A percentile compares a stretch with the other conserved stretches of the same genome.
These are phyloP conservation scores for Euphonia xanthogaster DNA, from an alignment of 2,797 vertebrate species.

Conservation along the genomic window DNA sequence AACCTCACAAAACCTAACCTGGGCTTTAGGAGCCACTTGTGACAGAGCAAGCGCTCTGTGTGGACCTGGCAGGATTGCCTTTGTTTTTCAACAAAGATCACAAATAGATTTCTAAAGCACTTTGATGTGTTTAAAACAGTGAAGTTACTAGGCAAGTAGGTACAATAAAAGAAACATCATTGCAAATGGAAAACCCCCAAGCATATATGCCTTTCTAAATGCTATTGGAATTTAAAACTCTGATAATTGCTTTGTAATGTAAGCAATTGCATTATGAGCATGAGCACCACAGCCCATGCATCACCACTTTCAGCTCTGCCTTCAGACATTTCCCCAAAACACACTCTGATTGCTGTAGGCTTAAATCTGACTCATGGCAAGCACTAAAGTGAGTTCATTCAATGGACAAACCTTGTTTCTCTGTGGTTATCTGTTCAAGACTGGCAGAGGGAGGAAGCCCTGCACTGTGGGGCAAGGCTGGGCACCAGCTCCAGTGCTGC, in stretches of 20 bases:
- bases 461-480: accelerated
- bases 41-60: accelerated
- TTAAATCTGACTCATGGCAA: background rate
- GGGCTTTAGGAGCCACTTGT: background rate
- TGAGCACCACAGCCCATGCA: background rate
- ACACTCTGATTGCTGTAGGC: background rate
- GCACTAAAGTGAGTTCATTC: background rate
- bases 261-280: slow-evolving; percentile 14
- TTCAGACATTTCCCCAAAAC: background rate
- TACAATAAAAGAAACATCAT: slow-evolving; percentile 42
- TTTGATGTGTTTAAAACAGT: background rate
- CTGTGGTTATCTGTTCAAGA: background rate
- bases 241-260: slow-evolving; percentile 47
- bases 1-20: background rate
- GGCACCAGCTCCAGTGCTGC: accelerated
- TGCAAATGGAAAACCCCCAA: background rate
- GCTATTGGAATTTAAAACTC: slow-evolving; percentile 32
- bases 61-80: background rate
- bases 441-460: background rate
- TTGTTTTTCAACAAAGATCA: slow-evolving; percentile 42
- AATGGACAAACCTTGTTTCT: background rate
- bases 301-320: background rate
- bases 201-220: background rate
- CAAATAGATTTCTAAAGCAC: background rate
- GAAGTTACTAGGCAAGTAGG: background rate